These are phyloP conservation scores for Accipiter cooperii DNA, from an alignment of 2,113 vertebrate species.

Conservation along the genomic window DNA sequence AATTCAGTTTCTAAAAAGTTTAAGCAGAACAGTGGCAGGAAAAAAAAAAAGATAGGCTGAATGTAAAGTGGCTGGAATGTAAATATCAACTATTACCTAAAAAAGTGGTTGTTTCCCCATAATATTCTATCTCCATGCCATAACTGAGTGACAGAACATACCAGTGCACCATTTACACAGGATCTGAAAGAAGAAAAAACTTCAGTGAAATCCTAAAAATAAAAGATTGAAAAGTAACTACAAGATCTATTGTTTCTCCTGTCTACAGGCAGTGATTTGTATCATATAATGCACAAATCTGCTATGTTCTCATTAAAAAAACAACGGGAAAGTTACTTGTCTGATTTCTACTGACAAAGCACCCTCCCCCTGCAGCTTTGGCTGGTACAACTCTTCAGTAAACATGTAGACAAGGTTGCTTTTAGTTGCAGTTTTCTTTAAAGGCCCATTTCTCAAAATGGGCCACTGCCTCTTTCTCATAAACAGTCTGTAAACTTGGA, in stretches of 20 bases:
- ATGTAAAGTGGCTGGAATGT: background rate
- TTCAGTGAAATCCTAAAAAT: background rate
- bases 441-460: background rate
- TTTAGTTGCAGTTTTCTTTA: background rate
- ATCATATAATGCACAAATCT: background rate
- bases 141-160: slow-evolving; percentile 81
- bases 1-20: background rate
- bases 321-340: background rate
- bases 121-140: slow-evolving; percentile 98
- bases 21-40: background rate
- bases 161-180: slow-evolving; percentile 89
- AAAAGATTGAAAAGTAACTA: background rate
- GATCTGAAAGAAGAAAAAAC: slow-evolving; percentile 73
- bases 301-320: background rate
- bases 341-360: background rate
- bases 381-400: background rate
- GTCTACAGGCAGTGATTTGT: background rate
- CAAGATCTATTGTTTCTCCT: background rate
- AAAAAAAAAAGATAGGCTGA: background rate
- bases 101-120: slow-evolving; percentile 99
- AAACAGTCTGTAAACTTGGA: background rate
- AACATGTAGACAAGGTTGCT: background rate
- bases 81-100: slow-evolving; percentile 77
- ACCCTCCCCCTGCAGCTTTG: background rate
- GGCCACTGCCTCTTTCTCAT: background rate